These are phyloP conservation scores for Battus philenor DNA, from an alignment of 1,140 invertebrate species.

Conservation along the genomic window DNA sequence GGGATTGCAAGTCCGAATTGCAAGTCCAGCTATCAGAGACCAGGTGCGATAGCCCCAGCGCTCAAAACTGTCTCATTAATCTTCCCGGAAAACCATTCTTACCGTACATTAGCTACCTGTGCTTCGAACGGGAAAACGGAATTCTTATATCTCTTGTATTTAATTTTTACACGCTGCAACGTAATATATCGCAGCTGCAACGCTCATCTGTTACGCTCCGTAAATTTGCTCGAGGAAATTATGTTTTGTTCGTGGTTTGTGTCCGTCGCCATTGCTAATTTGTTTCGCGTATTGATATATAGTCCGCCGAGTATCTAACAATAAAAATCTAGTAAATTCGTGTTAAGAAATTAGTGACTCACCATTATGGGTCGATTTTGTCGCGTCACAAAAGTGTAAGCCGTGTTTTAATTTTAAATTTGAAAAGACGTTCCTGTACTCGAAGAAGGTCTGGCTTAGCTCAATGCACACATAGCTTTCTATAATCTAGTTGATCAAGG, in stretches of 20 bases:
- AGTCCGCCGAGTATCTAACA: no score
- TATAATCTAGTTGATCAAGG: no score
- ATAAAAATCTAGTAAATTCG: no score
- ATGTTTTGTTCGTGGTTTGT: conserved; percentile 9
- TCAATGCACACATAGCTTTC: no score
- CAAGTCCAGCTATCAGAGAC: conserved; percentile 23
- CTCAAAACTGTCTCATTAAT: conserved; percentile 48
- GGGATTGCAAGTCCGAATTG: conserved; percentile 29
- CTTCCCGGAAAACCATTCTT: conserved; percentile 31
- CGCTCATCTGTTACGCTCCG: conserved; percentile 14
- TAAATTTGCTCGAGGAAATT: conserved; percentile 11
- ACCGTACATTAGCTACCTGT: conserved; percentile 32
- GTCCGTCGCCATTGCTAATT: conserved; percentile 1
- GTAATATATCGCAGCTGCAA: conserved; percentile 10
- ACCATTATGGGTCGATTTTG: no score
- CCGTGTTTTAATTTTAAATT: no score
- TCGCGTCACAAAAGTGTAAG: no score
- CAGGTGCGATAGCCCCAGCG: conserved; percentile 38
- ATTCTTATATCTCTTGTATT: conserved; percentile 18
- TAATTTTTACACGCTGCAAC: conserved; percentile 15
- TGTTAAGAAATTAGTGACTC: no score
- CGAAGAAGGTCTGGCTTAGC: no score
- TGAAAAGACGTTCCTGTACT: no score
- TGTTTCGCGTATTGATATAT: no score
- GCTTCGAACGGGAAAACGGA: conserved; percentile 19